These are phyloP conservation scores for Gorsachius magnificus DNA, from an alignment of 2,797 vertebrate species.

Conservation along the genomic window DNA sequence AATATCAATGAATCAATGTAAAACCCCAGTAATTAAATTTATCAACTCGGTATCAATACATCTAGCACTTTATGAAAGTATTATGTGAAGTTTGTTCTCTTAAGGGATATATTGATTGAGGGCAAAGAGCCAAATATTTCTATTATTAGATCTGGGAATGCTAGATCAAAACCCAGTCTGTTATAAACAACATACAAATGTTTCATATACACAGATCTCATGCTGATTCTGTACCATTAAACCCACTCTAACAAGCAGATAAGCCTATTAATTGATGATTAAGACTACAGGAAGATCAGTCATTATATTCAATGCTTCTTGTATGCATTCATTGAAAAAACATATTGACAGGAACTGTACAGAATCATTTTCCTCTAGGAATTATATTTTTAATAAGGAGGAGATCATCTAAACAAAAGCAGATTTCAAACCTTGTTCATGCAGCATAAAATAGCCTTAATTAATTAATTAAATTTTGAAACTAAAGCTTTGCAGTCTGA, in stretches of 20 bases:
- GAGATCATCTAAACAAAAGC: slow-evolving; percentile 24
- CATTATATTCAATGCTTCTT: slow-evolving; percentile 62
- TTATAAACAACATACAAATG: slow-evolving; percentile 57
- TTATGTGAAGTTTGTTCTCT: slow-evolving; percentile 64
- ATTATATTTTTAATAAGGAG: slow-evolving; percentile 37
- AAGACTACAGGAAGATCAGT: slow-evolving; percentile 74
- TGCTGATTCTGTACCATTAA: slow-evolving; percentile 74
- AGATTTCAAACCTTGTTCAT: slow-evolving; percentile 13
- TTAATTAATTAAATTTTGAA: slow-evolving; percentile 30
- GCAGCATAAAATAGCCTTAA: neutral
- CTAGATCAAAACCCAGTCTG: slow-evolving; percentile 61
- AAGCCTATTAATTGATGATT: slow-evolving; percentile 80
- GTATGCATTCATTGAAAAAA: slow-evolving; percentile 58
- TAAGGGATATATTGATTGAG: slow-evolving; percentile 66
- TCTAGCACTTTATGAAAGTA: slow-evolving; percentile 63
- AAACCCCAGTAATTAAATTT: slow-evolving; percentile 70
- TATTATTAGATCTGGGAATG: slow-evolving; percentile 61
- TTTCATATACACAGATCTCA: slow-evolving; percentile 70
- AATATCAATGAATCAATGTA: slow-evolving; percentile 73
- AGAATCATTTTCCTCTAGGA: slow-evolving; percentile 12
- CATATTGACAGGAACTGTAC: slow-evolving; percentile 47
- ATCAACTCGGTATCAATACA: slow-evolving; percentile 59
- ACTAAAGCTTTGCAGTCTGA: slow-evolving; percentile 12
- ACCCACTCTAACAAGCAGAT: slow-evolving; percentile 67
- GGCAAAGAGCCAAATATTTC: slow-evolving; percentile 68